Percentiles rank a stretch among this genome's conserved stretches.
phyloP scores from a whole-genome alignment of 2,113 vertebrate genomes.

The Tautogolabrus adspersus region DNA sequence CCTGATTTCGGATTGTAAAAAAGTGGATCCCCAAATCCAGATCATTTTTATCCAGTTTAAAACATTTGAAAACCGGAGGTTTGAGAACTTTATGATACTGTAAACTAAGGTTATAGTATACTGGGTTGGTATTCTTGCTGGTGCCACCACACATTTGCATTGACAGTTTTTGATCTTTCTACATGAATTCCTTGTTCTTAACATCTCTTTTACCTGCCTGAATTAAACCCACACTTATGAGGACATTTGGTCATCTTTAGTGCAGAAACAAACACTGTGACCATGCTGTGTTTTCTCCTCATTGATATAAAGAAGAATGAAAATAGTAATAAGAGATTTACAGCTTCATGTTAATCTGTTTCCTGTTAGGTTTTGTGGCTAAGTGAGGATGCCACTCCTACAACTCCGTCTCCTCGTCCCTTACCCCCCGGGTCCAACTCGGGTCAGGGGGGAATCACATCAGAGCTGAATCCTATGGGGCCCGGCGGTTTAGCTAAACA shows the following conservation, averaged over 20 bases:
- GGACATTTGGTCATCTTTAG: not conserved
- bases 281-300: not conserved
- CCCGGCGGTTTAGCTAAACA: constrained; percentile 77
- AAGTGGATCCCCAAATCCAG: no score
- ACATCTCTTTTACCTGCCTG: not conserved
- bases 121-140: no score
- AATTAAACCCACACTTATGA: not conserved
- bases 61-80: no score
- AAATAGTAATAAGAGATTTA: not conserved
- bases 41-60: no score
- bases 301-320: not conserved
- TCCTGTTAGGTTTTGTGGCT: constrained; percentile 86
- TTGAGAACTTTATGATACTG: no score
- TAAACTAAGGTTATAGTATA: no score
- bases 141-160: not conserved
- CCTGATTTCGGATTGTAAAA: no score
- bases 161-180: not conserved
- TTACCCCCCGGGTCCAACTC: constrained; percentile 42
- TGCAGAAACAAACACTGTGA: not conserved
- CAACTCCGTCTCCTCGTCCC: constrained; percentile 69
- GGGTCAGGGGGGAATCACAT: constrained; percentile 61
- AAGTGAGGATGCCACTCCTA: constrained; percentile 81
- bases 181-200: not conserved
- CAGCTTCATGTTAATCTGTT: constrained; percentile 2
- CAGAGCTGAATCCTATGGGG: constrained; percentile 66